Conservation (phyloP, 2,797 vertebrate genomes). For the Hydrocynus forskahlii region DNA sequence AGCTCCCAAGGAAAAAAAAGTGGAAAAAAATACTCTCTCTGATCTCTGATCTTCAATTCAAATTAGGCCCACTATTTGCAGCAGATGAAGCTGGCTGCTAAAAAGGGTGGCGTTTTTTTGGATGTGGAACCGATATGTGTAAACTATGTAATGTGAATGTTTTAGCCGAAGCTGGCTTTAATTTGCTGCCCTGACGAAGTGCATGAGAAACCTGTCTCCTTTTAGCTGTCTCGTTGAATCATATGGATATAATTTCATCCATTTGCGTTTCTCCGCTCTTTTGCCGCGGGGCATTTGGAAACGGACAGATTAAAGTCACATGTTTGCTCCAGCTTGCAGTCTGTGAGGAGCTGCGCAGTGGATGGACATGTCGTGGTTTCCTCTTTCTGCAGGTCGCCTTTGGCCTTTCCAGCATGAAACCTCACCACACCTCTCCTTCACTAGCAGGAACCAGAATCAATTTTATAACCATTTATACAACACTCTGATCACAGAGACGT, state of each 20-base stretch:
- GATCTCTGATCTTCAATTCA: constrained; percentile 63
- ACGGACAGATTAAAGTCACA: constrained; percentile 84
- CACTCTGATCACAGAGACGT: constrained; percentile 29
- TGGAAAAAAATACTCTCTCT: constrained; percentile 21
- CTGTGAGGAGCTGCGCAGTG: constrained; percentile 76
- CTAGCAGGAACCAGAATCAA: constrained; percentile 34
- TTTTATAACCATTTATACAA: constrained; percentile 26
- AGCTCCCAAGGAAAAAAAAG: constrained; percentile 8
- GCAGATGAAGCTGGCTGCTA: constrained; percentile 73
- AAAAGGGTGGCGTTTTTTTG: constrained; percentile 68
- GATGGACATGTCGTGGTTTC: constrained; percentile 82
- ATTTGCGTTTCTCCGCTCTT: constrained; percentile 84
- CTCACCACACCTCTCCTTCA: constrained; percentile 37
- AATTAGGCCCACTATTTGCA: constrained; percentile 67
- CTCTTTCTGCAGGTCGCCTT: constrained; percentile 69
- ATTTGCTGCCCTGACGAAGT: constrained; percentile 83
- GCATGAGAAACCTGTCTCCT: constrained; percentile 85
- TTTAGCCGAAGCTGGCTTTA: constrained; percentile 85
- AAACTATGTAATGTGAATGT: constrained; percentile 84
- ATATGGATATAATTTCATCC: constrained; percentile 89
- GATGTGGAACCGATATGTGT: constrained; percentile 86
- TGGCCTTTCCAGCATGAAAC: constrained; percentile 53
- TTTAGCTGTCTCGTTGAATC: constrained; percentile 87
- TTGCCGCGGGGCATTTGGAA: constrained; percentile 87
- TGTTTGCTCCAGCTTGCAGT: constrained; percentile 79